Conservation (phyloP, 2,113 vertebrate species). For the Mugil cephalus region DNA sequence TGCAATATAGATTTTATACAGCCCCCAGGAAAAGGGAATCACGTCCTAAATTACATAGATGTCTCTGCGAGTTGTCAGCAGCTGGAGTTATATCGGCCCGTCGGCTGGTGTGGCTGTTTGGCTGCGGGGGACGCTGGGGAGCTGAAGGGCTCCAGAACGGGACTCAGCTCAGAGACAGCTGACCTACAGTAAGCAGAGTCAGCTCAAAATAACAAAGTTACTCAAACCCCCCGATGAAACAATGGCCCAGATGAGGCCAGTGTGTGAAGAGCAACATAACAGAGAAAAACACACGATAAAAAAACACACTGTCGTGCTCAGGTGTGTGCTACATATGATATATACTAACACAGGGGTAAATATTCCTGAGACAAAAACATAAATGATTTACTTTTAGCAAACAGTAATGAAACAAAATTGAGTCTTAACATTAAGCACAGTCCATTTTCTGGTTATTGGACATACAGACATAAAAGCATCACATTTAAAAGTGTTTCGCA, state of each 20-base stretch:
- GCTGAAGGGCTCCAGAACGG: slow-evolving; percentile 46
- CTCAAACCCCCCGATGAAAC: slow-evolving; percentile 66
- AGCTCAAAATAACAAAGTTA: slow-evolving; percentile 71
- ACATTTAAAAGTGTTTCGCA: no score
- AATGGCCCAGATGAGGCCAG: slow-evolving; percentile 62
- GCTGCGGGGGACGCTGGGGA: slow-evolving; percentile 63
- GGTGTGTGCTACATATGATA: background rate
- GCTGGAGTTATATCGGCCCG: slow-evolving; percentile 65
- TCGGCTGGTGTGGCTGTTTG: slow-evolving; percentile 60
- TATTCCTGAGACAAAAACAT: no score
- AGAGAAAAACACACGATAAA: background rate
- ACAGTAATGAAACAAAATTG: no score
- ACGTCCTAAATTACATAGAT: slow-evolving; percentile 83
- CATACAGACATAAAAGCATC: no score
- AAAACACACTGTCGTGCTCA: background rate
- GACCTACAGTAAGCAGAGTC: slow-evolving; percentile 69
- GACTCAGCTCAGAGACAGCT: slow-evolving; percentile 56
- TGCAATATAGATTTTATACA: slow-evolving; percentile 85
- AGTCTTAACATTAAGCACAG: no score
- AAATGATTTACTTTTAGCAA: no score
- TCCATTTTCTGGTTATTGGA: no score
- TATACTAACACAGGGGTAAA: background rate
- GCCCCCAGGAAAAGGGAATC: slow-evolving; percentile 83
- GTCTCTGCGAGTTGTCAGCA: slow-evolving; percentile 76
- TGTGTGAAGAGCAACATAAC: slow-evolving; percentile 33